phyloP scores from a whole-genome alignment of 2,797 vertebrate genomes.

The Phataginus tetradactyla region DNA sequence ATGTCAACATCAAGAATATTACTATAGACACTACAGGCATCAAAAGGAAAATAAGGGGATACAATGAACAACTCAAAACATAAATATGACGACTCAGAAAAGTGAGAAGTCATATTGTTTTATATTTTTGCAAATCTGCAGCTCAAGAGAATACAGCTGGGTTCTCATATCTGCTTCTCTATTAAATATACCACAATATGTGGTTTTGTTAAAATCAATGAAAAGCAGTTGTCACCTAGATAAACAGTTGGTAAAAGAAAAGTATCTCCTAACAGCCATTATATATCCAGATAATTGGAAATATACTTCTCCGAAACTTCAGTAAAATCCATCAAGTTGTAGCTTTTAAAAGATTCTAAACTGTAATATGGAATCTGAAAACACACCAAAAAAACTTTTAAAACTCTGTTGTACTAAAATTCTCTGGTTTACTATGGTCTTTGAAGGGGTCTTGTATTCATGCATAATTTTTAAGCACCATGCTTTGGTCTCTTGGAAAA shows the following conservation, averaged over 20 bases:
- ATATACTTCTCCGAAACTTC: neutral
- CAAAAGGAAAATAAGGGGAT: neutral
- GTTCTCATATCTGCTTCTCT: neutral
- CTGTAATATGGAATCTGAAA: neutral
- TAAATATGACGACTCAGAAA: neutral
- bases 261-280: neutral
- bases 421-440: neutral
- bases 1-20: neutral
- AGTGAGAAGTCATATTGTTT: neutral
- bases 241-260: neutral
- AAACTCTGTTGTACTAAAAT: neutral
- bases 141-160: neutral
- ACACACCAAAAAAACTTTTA: neutral
- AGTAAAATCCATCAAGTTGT: neutral
- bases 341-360: neutral
- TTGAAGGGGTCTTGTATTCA: neutral
- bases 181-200: neutral
- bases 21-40: neutral
- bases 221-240: neutral
- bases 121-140: neutral
- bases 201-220: neutral
- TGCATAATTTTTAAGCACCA: neutral
- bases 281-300: neutral
- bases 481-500: neutral
- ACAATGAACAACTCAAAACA: neutral